phyloP scores from a whole-genome alignment of 2,888 invertebrate species.

The Mimachlamys varia region DNA sequence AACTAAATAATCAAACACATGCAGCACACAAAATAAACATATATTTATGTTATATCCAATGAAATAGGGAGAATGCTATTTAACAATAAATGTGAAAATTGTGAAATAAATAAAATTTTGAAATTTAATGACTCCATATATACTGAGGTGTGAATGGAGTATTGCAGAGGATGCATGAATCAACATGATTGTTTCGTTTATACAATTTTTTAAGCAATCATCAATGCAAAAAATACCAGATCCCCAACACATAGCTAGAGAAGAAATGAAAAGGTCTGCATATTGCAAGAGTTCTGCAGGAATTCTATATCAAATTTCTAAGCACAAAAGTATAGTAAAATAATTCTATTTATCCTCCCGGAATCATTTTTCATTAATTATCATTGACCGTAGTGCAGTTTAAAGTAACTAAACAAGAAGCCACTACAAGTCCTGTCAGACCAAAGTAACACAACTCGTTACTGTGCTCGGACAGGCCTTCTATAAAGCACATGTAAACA shows the following conservation, averaged over 20 bases:
- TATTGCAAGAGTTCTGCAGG: neutral
- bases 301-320: neutral
- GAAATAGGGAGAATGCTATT: constrained; percentile 15
- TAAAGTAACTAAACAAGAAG: constrained; percentile 29
- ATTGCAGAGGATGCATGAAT: neutral
- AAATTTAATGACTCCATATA: no score
- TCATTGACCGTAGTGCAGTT: neutral
- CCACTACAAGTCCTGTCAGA: neutral
- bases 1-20: constrained; percentile 34
- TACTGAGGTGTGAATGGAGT: neutral
- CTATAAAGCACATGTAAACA: constrained; percentile 21
- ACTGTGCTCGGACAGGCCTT: neutral
- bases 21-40: constrained; percentile 34
- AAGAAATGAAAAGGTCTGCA: constrained; percentile 11
- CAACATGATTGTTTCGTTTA: neutral
- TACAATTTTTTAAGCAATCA: neutral
- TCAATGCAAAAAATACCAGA: neutral
- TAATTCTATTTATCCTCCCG: neutral
- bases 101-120: neutral
- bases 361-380: constrained; percentile 17
- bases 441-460: neutral
- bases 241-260: neutral
- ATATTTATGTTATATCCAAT: neutral
- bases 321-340: neutral
- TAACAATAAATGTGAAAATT: neutral